These are phyloP conservation scores for Sapayoa aenigma DNA, from an alignment of 2,113 vertebrate genomes.

Conservation along the genomic window DNA sequence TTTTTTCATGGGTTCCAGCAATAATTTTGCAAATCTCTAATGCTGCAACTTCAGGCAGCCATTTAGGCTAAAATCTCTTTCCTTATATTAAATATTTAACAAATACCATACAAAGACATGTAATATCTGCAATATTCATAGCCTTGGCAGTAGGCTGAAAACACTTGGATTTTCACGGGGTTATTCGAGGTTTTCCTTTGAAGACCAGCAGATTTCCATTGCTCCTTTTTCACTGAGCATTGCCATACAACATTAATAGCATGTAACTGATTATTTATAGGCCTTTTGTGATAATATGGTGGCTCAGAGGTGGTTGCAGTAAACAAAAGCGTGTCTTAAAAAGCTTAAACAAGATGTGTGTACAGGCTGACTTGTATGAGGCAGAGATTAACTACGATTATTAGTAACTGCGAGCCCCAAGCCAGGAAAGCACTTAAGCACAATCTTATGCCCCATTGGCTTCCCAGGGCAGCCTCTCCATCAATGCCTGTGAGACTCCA, in stretches of 20 bases:
- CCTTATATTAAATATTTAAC: conserved; percentile 40
- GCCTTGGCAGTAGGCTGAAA: background rate
- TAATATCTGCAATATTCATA: conserved; percentile 46
- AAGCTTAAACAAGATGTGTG: background rate
- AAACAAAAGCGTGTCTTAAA: background rate
- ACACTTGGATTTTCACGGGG: background rate
- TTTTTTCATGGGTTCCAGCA: background rate
- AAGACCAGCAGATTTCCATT: background rate
- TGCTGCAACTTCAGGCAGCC: background rate
- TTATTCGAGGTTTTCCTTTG: conserved; percentile 20
- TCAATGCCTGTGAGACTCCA: background rate
- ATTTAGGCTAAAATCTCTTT: background rate
- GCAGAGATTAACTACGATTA: background rate
- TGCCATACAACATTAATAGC: background rate
- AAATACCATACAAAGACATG: background rate
- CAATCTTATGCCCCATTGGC: background rate
- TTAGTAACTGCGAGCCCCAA: background rate
- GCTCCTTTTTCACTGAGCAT: background rate
- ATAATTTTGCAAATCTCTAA: background rate
- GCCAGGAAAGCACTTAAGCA: background rate
- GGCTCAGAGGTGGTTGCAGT: background rate
- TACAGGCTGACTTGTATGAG: background rate
- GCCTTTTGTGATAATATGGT: background rate
- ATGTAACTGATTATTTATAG: background rate
- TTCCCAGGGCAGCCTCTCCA: background rate